Conservation (phyloP, 2,113 vertebrate species). For the Myrmecophaga tridactyla region DNA sequence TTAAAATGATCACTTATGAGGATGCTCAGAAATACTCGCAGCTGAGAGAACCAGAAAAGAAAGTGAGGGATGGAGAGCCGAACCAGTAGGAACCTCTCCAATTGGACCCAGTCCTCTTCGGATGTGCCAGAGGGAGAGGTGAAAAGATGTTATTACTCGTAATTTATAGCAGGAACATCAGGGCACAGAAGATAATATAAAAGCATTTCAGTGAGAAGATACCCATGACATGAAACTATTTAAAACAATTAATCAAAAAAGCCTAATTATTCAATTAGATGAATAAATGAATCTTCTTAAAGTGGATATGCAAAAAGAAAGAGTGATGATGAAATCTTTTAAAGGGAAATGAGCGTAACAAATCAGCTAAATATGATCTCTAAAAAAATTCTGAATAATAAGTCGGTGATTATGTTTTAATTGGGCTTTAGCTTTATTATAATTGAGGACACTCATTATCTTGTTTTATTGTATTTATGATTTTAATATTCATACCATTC, state of each 20-base stretch:
- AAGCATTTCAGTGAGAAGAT: slow-evolving; percentile 80
- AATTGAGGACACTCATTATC: slow-evolving; percentile 80
- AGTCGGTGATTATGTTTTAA: slow-evolving; percentile 79
- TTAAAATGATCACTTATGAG: slow-evolving; percentile 81
- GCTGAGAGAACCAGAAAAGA: slow-evolving; percentile 78
- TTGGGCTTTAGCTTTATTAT: slow-evolving; percentile 81
- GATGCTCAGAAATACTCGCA: slow-evolving; percentile 79
- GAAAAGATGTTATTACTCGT: slow-evolving; percentile 77
- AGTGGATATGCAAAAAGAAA: slow-evolving; percentile 79
- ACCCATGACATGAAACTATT: slow-evolving; percentile 83
- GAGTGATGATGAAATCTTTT: slow-evolving; percentile 79
- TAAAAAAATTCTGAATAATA: slow-evolving; percentile 78
- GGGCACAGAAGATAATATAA: slow-evolving; percentile 81
- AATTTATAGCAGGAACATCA: slow-evolving; percentile 82
- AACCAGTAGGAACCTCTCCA: slow-evolving; percentile 78
- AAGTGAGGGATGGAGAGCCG: slow-evolving; percentile 71
- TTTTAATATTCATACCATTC: slow-evolving; percentile 81
- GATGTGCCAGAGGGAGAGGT: slow-evolving; percentile 72
- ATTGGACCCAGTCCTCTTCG: slow-evolving; percentile 72
- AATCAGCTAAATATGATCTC: slow-evolving; percentile 78
- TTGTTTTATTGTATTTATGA: slow-evolving; percentile 80
- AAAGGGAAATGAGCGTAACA: slow-evolving; percentile 81
- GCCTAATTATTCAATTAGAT: slow-evolving; percentile 83
- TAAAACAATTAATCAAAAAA: slow-evolving; percentile 83
- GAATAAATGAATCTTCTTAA: slow-evolving; percentile 79